phyloP scores from a whole-genome alignment of 2,888 invertebrate genomes.

The Pseudococcus viburni region DNA sequence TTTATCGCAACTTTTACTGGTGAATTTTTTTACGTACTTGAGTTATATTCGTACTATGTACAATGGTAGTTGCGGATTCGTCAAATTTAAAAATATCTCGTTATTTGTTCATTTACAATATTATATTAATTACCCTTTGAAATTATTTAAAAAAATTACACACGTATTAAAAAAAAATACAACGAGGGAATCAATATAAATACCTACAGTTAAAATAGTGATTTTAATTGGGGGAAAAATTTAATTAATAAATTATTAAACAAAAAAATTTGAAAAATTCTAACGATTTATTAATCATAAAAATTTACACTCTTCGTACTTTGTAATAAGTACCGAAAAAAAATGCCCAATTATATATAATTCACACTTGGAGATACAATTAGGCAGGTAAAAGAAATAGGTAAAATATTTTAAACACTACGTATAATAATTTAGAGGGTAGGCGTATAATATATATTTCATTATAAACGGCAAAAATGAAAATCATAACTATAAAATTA shows the following conservation, averaged over 20 bases:
- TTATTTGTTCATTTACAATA: slow-evolving; percentile 49
- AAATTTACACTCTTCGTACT: background rate
- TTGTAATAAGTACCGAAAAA: background rate
- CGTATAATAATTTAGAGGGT: slow-evolving; percentile 2
- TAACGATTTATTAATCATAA: slow-evolving; percentile 24
- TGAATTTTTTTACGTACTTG: slow-evolving; percentile 3
- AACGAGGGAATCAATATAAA: slow-evolving; percentile 26
- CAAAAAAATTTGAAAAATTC: slow-evolving; percentile 13
- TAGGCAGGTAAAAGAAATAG: slow-evolving; percentile 14
- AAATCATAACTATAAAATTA: slow-evolving; percentile 3
- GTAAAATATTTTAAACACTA: slow-evolving; percentile 13
- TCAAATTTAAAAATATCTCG: background rate
- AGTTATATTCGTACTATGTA: background rate
- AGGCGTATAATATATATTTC: background rate
- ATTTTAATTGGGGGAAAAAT: background rate
- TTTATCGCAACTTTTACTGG: background rate
- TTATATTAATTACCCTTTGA: slow-evolving; percentile 53
- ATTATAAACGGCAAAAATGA: background rate
- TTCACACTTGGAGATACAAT: background rate
- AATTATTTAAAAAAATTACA: slow-evolving; percentile 42
- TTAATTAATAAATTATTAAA: slow-evolving; percentile 33
- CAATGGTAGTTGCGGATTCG: slow-evolving; percentile 18
- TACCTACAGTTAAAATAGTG: background rate
- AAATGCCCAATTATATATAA: slow-evolving; percentile 2
- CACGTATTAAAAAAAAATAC: slow-evolving; percentile 35